A percentile compares a stretch with the other conserved stretches of the same genome.
Conservation (phyloP, 2,113 vertebrate genomes). For the Phalacrocorax brasilianus region DNA sequence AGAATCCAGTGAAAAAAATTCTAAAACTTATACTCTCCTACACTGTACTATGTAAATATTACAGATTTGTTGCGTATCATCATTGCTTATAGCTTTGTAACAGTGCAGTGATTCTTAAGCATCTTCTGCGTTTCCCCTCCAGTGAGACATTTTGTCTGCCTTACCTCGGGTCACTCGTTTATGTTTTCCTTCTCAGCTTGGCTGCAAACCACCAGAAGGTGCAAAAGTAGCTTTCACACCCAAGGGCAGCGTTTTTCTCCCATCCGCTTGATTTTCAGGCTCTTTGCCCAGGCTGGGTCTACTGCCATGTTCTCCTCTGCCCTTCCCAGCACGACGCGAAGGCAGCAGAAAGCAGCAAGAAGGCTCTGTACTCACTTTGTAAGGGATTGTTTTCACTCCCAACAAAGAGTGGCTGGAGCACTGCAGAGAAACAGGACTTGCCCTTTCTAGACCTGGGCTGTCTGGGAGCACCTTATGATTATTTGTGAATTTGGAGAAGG, state of each 20-base stretch:
- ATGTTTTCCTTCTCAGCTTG: not conserved
- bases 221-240: not conserved
- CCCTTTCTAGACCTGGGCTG: not conserved
- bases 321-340: not conserved
- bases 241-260: not conserved
- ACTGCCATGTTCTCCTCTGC: not conserved
- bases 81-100: not conserved
- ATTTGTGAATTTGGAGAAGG: not conserved
- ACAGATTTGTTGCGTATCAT: not conserved
- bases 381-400: not conserved
- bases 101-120: not conserved
- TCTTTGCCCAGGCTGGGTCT: not conserved
- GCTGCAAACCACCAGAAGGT: slow-evolving; percentile 25
- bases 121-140: not conserved
- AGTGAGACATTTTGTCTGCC: not conserved
- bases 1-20: not conserved
- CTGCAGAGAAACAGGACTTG: not conserved
- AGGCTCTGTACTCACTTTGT: not conserved
- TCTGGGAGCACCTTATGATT: not conserved
- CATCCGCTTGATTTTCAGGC: slow-evolving; percentile 1
- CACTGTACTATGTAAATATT: not conserved
- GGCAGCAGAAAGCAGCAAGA: not conserved
- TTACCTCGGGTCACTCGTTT: not conserved
- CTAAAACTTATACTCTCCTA: not conserved
- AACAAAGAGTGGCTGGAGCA: not conserved